Percentiles rank a stretch among this genome's conserved stretches.
Evolutionary conservation across 2,113 vertebrate genomes (phyloP).

Genomic region (Anser cygnoides): DNA sequence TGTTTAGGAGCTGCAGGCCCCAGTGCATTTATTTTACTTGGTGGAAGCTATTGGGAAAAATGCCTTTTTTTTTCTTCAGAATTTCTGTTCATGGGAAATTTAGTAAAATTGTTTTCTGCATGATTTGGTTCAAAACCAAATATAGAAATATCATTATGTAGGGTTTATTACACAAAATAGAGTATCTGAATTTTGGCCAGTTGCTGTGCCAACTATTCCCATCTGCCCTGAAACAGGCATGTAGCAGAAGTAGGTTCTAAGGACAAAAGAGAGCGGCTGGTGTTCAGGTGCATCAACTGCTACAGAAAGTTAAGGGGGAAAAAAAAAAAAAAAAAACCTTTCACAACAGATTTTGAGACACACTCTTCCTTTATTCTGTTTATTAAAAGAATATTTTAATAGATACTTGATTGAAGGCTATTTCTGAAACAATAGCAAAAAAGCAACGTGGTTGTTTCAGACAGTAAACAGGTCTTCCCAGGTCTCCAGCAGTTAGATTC

Average conservation of each 20-base stretch:
- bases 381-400: not conserved
- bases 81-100: not conserved
- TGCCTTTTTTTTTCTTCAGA: not conserved
- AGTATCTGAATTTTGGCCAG: not conserved
- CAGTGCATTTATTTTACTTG: not conserved
- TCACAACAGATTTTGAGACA: not conserved
- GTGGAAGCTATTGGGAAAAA: not conserved
- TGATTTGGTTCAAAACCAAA: conserved; percentile 21
- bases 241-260: not conserved
- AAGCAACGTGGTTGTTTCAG: not conserved
- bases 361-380: not conserved
- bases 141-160: conserved; percentile 11
- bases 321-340: not conserved
- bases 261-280: not conserved
- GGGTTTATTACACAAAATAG: conserved; percentile 29
- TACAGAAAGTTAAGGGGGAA: not conserved
- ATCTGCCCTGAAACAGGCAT: not conserved
- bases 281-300: not conserved
- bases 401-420: not conserved
- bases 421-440: not conserved
- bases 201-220: not conserved
- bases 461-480: conserved; percentile 24
- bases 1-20: not conserved
- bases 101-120: not conserved
- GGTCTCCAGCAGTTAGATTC: not conserved